Conservation (phyloP, 1,140 invertebrate genomes). For the Caerostris extrusa region DNA sequence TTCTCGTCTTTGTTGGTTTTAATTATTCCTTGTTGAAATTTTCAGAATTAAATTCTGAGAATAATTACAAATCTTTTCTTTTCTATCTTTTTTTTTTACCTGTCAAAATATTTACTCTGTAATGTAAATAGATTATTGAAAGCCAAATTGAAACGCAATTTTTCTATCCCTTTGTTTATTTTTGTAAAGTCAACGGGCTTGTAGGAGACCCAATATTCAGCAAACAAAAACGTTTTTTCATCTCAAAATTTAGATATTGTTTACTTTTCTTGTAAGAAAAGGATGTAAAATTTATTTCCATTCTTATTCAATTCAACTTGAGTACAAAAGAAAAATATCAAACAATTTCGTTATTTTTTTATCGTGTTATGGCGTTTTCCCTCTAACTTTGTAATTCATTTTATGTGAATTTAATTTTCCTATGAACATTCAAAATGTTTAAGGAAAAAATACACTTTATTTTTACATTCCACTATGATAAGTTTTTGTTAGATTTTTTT, state of each 20-base stretch:
- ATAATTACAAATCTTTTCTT: no score
- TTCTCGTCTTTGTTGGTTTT: no score
- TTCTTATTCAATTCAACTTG: background rate
- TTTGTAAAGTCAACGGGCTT: background rate
- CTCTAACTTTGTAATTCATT: background rate
- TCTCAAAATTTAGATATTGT: background rate
- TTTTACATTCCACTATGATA: background rate
- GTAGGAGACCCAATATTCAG: background rate
- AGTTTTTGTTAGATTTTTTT: no score
- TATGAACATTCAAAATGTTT: background rate
- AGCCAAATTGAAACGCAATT: background rate
- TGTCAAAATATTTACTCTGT: no score
- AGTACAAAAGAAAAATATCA: background rate
- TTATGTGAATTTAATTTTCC: background rate
- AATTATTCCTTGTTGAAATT: no score
- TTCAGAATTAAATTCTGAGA: no score
- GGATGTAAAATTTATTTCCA: background rate
- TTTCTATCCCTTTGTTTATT: background rate
- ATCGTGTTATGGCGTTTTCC: background rate
- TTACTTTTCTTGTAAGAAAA: background rate
- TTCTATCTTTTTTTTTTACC: no score
- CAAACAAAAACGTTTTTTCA: background rate
- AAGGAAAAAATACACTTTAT: background rate
- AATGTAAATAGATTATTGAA: no score
- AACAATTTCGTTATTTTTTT: background rate